These are phyloP conservation scores for Plusia festucae DNA, from an alignment of 2,888 invertebrate genomes.

Conservation along the genomic window DNA sequence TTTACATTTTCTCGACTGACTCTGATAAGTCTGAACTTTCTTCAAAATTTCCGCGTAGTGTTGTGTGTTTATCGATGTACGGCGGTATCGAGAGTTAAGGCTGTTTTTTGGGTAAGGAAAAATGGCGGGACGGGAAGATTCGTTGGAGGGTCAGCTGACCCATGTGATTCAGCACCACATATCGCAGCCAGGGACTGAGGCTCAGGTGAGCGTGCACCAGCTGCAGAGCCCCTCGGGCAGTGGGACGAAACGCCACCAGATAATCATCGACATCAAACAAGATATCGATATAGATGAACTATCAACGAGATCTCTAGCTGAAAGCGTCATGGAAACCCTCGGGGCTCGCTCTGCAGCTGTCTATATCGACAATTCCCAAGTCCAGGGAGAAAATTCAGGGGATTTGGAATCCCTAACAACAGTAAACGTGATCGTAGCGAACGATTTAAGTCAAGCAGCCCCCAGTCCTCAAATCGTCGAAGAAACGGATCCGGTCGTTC, in stretches of 20 bases:
- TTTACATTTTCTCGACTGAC: conserved; percentile 74
- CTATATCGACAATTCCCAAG: conserved; percentile 83
- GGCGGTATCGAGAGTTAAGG: conserved; percentile 59
- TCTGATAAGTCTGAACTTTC: conserved; percentile 73
- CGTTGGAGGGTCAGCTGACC: conserved; percentile 80
- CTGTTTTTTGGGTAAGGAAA: conserved; percentile 63
- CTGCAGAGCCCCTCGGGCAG: conserved; percentile 80
- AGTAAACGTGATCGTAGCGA: conserved; percentile 86
- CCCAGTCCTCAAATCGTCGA: conserved; percentile 73
- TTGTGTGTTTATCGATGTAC: conserved; percentile 54
- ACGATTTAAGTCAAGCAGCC: conserved; percentile 74
- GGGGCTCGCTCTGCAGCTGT: conserved; percentile 86
- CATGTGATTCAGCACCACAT: conserved; percentile 85
- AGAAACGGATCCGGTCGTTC: conserved; percentile 67
- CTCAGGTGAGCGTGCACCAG: conserved; percentile 86
- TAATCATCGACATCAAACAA: conserved; percentile 87
- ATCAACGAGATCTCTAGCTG: conserved; percentile 84
- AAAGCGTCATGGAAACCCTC: conserved; percentile 86
- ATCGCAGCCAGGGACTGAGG: conserved; percentile 77
- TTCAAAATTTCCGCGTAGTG: conserved; percentile 53
- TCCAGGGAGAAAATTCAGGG: conserved; percentile 71
- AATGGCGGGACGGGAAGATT: conserved; percentile 82
- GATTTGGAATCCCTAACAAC: conserved; percentile 85
- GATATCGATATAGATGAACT: conserved; percentile 86
- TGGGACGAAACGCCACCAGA: conserved; percentile 84